These are phyloP conservation scores for Pachypsylla venusta DNA, from an alignment of 1,140 invertebrate genomes.

Conservation along the genomic window DNA sequence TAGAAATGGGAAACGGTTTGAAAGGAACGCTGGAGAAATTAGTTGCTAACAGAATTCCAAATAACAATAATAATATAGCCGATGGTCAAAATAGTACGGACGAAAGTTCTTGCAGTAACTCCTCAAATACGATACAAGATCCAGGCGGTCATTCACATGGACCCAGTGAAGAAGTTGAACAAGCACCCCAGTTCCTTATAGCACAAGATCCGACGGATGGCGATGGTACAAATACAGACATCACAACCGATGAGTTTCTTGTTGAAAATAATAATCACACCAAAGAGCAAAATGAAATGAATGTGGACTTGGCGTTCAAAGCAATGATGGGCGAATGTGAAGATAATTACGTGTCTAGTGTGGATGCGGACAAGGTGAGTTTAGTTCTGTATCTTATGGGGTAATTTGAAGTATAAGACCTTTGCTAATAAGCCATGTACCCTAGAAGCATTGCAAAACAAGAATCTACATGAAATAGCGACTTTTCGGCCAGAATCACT, in stretches of 20 bases:
- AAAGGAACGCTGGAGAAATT: neutral
- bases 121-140: neutral
- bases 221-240: neutral
- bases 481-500: no score
- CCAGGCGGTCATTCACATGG: neutral
- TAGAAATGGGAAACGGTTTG: neutral
- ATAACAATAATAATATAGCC: neutral
- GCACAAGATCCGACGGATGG: neutral
- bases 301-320: slow-evolving; percentile 8
- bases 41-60: neutral
- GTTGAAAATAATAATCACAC: neutral
- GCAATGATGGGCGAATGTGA: slow-evolving; percentile 1
- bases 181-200: neutral
- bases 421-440: no score
- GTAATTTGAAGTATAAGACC: no score
- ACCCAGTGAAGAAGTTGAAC: neutral
- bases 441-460: no score
- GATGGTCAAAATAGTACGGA: no score
- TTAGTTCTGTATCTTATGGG: no score
- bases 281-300: neutral
- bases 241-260: neutral
- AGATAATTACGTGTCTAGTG: neutral
- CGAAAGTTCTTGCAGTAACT: neutral
- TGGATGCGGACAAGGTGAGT: neutral
- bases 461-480: no score